Percentiles rank a stretch among this genome's conserved stretches.
Evolutionary conservation across 2,797 vertebrate genomes (phyloP).

Genomic region (Pogonophryne albipinna): DNA sequence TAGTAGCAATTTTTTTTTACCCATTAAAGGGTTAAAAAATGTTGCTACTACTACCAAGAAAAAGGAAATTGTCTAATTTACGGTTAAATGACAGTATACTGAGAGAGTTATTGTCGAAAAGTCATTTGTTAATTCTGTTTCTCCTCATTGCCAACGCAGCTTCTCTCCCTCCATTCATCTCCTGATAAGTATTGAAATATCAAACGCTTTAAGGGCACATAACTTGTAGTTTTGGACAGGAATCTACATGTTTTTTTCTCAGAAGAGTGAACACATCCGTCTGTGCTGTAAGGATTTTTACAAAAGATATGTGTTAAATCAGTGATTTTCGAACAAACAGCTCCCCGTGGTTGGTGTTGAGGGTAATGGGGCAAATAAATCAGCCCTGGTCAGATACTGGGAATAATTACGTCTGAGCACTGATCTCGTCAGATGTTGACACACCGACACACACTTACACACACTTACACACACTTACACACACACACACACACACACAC

Average conservation of each 20-base stretch:
- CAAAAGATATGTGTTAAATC: conserved; percentile 1
- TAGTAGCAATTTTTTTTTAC: not conserved
- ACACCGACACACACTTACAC: conserved; percentile 2
- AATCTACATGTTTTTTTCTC: not conserved
- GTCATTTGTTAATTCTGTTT: conserved; percentile 18
- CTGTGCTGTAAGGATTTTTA: not conserved
- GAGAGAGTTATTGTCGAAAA: not conserved
- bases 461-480: too few relatives aligned
- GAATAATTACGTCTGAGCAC: conserved; percentile 17
- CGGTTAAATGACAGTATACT: not conserved
- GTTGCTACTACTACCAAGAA: not conserved
- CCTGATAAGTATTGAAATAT: not conserved
- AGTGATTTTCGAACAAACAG: not conserved
- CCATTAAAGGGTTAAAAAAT: not conserved
- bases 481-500: too few relatives aligned
- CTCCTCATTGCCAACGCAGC: conserved; percentile 26
- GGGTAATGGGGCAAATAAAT: conserved; percentile 28
- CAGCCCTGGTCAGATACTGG: conserved; percentile 2
- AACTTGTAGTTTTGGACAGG: not conserved
- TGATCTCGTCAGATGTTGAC: conserved; percentile 1
- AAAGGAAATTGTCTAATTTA: not conserved
- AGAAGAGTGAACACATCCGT: not conserved
- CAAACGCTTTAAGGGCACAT: not conserved
- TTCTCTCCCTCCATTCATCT: not conserved
- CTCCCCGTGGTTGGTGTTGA: not conserved